These are phyloP conservation scores for Pteromalus puparum DNA, from an alignment of 1,140 invertebrate species.

Conservation along the genomic window DNA sequence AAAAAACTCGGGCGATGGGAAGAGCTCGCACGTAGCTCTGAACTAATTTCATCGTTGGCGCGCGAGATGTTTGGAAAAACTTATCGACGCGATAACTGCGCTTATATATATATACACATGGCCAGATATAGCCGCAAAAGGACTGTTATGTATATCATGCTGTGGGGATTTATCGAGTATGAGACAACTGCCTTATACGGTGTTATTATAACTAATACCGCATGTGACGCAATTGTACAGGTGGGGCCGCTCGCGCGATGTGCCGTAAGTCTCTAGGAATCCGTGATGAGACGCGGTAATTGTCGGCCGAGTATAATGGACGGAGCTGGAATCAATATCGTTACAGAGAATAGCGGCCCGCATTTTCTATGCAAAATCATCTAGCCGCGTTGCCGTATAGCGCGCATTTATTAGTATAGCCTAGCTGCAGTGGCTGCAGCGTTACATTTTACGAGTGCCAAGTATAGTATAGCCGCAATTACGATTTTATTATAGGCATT, in stretches of 20 bases:
- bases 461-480: not conserved
- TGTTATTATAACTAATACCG: not conserved
- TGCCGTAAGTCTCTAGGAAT: conserved; percentile 28
- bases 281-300: conserved; percentile 17
- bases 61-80: no score
- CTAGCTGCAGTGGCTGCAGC: not conserved
- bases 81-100: no score
- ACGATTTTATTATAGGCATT: conserved; percentile 4
- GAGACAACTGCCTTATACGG: not conserved
- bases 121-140: no score
- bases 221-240: not conserved
- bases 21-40: no score
- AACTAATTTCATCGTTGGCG: no score
- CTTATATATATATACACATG: no score
- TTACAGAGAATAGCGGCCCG: not conserved
- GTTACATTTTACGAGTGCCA: not conserved
- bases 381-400: not conserved
- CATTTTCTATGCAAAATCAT: not conserved
- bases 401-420: not conserved
- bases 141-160: no score
- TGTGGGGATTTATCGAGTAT: not conserved
- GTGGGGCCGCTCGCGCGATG: not conserved
- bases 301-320: conserved; percentile 6
- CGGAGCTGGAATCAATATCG: conserved; percentile 7
- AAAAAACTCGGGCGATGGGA: no score